A percentile compares a stretch with the other conserved stretches of the same genome.
Conservation (phyloP, 1,140 invertebrate genomes). For the Temnothorax nylanderi region DNA sequence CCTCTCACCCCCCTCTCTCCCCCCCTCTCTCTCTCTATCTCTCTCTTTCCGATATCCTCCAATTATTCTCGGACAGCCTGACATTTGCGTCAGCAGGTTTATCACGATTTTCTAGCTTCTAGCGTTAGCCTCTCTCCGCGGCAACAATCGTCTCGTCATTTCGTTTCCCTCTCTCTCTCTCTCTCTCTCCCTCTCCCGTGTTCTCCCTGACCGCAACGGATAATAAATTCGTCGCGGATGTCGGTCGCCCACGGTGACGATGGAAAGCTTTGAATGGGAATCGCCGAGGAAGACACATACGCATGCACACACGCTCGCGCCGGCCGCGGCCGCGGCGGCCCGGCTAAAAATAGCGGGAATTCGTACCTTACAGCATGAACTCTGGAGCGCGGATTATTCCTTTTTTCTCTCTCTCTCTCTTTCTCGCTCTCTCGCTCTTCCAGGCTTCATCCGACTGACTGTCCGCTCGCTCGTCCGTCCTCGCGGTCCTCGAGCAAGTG, state of each 20-base stretch:
- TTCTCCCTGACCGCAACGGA: background rate
- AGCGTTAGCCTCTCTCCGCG: no score
- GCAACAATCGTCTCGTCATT: no score
- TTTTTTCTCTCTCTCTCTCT: constrained; percentile 63
- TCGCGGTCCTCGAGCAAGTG: background rate
- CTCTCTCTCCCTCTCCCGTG: background rate
- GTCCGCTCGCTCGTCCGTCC: background rate
- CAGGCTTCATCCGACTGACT: constrained; percentile 10
- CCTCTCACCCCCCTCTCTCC: background rate
- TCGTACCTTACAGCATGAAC: constrained; percentile 81
- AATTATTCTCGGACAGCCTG: background rate
- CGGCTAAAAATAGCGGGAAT: constrained; percentile 79
- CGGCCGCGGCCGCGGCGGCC: background rate
- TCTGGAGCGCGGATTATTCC: constrained; percentile 79
- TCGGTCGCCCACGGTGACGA: constrained; percentile 42
- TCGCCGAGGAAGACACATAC: constrained; percentile 47
- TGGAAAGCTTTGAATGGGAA: constrained; percentile 72
- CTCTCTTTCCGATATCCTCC: background rate
- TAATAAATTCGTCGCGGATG: constrained; percentile 24
- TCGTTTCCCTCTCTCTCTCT: background rate
- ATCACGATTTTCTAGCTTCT: background rate
- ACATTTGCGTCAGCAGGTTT: background rate
- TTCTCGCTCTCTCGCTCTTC: constrained; percentile 9
- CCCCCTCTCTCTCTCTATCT: no score
- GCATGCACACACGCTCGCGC: background rate